Conservation (phyloP, 2,888 invertebrate species). For the Epinotia demarniana region DNA sequence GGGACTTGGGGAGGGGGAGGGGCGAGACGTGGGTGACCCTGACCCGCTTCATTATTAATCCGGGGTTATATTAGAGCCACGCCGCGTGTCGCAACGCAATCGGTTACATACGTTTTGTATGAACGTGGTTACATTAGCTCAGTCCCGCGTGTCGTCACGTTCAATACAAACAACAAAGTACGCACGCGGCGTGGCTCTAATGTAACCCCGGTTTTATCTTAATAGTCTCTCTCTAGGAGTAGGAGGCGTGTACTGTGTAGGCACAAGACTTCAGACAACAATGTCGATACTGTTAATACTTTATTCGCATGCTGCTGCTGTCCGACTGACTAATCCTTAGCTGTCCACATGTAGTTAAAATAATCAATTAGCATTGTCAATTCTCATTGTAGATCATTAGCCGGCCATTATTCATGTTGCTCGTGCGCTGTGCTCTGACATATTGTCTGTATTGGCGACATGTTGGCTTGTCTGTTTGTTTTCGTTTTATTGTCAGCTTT, state of each 20-base stretch:
- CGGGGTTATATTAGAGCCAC: too few relatives aligned
- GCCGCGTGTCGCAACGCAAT: too few relatives aligned
- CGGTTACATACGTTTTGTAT: too few relatives aligned
- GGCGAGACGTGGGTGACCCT: too few relatives aligned
- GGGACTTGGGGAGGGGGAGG: too few relatives aligned
- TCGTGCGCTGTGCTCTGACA: slow-evolving; percentile 10
- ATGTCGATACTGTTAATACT: not conserved
- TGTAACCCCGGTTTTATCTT: too few relatives aligned
- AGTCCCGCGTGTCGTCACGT: too few relatives aligned
- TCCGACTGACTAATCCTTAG: slow-evolving; percentile 15
- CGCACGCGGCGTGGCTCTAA: too few relatives aligned
- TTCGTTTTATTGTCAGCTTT: not conserved
- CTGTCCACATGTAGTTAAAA: slow-evolving; percentile 5
- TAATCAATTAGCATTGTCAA: slow-evolving; percentile 33
- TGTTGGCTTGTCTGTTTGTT: not conserved
- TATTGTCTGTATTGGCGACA: slow-evolving; percentile 9
- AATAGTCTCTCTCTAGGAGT: not conserved
- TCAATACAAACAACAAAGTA: too few relatives aligned
- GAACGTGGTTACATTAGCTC: too few relatives aligned
- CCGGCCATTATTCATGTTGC: not conserved
- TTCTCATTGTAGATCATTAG: slow-evolving; percentile 25
- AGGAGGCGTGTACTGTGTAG: slow-evolving; percentile 7
- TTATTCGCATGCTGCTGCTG: not conserved
- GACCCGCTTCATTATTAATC: too few relatives aligned
- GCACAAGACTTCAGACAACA: not conserved